Percentiles rank a stretch among this genome's conserved stretches.
Evolutionary conservation across 2,797 vertebrate genomes (phyloP).

Genomic region (Peromyscus eremicus): DNA sequence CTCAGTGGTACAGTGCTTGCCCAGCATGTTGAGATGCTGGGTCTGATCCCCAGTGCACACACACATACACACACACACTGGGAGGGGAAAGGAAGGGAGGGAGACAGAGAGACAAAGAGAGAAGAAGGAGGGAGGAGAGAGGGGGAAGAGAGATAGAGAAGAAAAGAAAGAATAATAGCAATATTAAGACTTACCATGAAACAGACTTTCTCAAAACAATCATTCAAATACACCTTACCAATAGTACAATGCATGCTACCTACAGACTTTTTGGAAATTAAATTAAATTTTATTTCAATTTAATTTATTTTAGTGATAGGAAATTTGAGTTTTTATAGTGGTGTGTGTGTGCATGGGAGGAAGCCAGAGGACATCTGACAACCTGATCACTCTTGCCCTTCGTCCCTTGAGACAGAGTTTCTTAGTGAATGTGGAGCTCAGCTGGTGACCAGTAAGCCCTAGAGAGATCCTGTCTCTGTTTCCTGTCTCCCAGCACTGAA

Average conservation of each 20-base stretch:
- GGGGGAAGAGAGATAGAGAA: not conserved
- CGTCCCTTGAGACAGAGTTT: not conserved
- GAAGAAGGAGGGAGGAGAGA: not conserved
- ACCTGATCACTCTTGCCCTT: not conserved
- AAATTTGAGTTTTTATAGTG: not conserved
- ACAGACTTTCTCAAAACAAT: slow-evolving; percentile 10
- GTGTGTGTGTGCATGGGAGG: not conserved
- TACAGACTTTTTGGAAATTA: slow-evolving; percentile 7
- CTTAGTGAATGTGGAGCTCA: not conserved
- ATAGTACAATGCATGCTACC: not conserved
- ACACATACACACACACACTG: not conserved
- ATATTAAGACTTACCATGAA: slow-evolving; percentile 35
- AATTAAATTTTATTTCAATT: slow-evolving; percentile 3
- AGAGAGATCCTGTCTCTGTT: not conserved
- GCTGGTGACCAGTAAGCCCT: not conserved
- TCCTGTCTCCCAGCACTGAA: too few relatives aligned
- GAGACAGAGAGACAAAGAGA: not conserved
- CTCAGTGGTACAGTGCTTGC: not conserved
- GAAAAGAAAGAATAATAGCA: not conserved
- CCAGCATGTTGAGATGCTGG: too few relatives aligned
- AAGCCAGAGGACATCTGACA: not conserved
- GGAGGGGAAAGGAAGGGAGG: too few relatives aligned
- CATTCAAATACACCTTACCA: not conserved
- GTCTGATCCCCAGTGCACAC: not conserved
- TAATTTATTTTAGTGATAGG: slow-evolving; percentile 5